Conservation (phyloP, 2,888 invertebrate species). For the Calameuta idolon region DNA sequence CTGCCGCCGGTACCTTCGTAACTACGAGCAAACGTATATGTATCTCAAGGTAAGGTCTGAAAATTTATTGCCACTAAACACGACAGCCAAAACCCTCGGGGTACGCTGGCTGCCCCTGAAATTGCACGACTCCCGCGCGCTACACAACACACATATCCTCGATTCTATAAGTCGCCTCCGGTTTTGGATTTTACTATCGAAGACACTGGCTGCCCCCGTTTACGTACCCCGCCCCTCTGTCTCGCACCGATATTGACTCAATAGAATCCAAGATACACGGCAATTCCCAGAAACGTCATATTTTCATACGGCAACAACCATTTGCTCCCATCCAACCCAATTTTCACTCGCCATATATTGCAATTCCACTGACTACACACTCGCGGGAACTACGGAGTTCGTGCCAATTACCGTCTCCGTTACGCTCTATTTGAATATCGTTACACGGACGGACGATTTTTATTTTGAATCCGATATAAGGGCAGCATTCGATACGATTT, state of each 20-base stretch:
- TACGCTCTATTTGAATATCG: not conserved
- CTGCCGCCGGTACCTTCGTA: constrained; percentile 30
- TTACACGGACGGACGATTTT: not conserved
- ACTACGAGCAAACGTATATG: constrained; percentile 33
- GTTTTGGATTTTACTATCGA: not conserved
- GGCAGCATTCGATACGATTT: too few relatives aligned
- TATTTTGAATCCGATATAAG: too few relatives aligned
- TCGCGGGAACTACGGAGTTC: not conserved
- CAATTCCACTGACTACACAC: not conserved
- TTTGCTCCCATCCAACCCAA: not conserved
- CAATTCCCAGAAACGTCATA: not conserved
- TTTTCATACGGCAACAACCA: not conserved
- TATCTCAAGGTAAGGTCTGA: constrained; percentile 29
- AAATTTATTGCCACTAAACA: constrained; percentile 51
- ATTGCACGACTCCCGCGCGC: constrained; percentile 26
- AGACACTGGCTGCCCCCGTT: not conserved
- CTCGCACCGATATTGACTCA: not conserved
- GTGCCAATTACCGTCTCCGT: not conserved
- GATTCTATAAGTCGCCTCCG: constrained; percentile 6
- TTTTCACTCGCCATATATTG: not conserved
- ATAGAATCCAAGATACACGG: not conserved
- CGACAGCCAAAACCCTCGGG: constrained; percentile 36
- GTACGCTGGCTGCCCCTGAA: constrained; percentile 29
- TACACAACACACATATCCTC: not conserved
- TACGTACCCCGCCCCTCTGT: not conserved